A percentile compares a stretch with the other conserved stretches of the same genome.
These are phyloP conservation scores for Astropecten irregularis DNA, from an alignment of 53 echinoderm and acorn worm species.

Conservation along the genomic window DNA sequence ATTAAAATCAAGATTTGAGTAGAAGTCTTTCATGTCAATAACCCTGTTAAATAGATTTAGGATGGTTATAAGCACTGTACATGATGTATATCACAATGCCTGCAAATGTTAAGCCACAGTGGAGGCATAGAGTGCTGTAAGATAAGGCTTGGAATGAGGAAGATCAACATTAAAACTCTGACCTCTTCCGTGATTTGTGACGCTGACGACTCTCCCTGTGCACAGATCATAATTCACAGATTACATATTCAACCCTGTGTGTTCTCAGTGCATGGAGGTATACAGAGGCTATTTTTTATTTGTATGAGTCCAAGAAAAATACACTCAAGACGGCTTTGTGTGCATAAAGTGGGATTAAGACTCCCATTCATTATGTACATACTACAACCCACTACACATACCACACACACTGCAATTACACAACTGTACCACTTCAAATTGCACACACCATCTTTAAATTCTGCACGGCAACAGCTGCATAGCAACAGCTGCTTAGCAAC, in stretches of 20 bases:
- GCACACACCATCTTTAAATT: too few relatives aligned
- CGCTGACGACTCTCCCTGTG: not conserved
- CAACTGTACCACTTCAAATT: too few relatives aligned
- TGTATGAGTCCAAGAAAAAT: too few relatives aligned
- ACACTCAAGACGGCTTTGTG: too few relatives aligned
- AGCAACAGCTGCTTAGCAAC: too few relatives aligned
- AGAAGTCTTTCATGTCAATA: not conserved
- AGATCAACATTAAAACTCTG: not conserved
- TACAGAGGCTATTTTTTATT: too few relatives aligned
- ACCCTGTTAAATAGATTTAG: not conserved
- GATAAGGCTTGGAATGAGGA: not conserved
- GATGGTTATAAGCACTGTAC: not conserved
- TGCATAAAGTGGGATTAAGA: too few relatives aligned
- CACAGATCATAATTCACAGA: not conserved
- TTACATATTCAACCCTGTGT: not conserved
- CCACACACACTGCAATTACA: too few relatives aligned
- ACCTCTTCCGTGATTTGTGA: not conserved
- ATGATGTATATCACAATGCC: not conserved
- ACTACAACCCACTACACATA: too few relatives aligned
- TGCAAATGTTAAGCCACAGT: not conserved
- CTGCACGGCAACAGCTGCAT: too few relatives aligned
- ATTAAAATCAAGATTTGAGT: not conserved
- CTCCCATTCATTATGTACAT: too few relatives aligned
- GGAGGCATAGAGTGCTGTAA: not conserved
- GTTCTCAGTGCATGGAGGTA: not conserved